Percentiles rank a stretch among this genome's conserved stretches.
Conservation (phyloP, 2,797 vertebrate genomes). For the Tapirus indicus region DNA sequence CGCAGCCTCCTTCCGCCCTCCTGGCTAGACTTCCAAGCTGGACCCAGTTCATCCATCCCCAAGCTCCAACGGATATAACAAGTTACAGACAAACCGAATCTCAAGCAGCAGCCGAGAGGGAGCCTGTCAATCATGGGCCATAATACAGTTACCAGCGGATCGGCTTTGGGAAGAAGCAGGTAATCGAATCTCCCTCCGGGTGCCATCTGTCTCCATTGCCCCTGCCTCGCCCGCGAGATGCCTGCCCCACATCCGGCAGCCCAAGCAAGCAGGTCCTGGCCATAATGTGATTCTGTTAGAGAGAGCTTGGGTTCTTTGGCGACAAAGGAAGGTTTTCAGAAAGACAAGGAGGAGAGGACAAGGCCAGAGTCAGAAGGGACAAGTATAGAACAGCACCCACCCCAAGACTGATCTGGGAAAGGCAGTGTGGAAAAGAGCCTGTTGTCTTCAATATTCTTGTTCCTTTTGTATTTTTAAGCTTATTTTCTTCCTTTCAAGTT, state of each 20-base stretch:
- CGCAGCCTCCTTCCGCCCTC: not conserved
- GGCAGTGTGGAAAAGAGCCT: not conserved
- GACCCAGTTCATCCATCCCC: slow-evolving; percentile 16
- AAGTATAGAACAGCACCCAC: not conserved
- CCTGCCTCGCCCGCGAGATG: not conserved
- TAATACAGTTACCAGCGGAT: slow-evolving; percentile 75
- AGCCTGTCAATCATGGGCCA: slow-evolving; percentile 61
- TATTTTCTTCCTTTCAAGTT: not conserved
- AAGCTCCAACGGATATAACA: slow-evolving; percentile 37
- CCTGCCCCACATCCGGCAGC: slow-evolving; percentile 31
- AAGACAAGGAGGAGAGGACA: not conserved
- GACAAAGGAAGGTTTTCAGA: not conserved
- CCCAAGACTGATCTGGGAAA: not conserved
- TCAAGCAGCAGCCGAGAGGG: slow-evolving; percentile 27
- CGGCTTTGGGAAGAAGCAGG: slow-evolving; percentile 70
- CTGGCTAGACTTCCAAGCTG: not conserved
- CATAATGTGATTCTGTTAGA: slow-evolving; percentile 4
- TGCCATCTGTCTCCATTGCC: slow-evolving; percentile 80
- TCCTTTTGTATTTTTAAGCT: not conserved
- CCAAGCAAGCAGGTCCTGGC: not conserved
- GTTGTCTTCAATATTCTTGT: not conserved
- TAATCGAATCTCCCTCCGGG: slow-evolving; percentile 77
- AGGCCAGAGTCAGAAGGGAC: not conserved
- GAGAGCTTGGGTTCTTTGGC: slow-evolving; percentile 5
- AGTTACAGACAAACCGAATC: slow-evolving; percentile 69